Evolutionary conservation across 1,140 invertebrate genomes (phyloP), one percentile per base, ranked within the genome.

Genomic region (Ctenoplectra terminalis): DNA sequence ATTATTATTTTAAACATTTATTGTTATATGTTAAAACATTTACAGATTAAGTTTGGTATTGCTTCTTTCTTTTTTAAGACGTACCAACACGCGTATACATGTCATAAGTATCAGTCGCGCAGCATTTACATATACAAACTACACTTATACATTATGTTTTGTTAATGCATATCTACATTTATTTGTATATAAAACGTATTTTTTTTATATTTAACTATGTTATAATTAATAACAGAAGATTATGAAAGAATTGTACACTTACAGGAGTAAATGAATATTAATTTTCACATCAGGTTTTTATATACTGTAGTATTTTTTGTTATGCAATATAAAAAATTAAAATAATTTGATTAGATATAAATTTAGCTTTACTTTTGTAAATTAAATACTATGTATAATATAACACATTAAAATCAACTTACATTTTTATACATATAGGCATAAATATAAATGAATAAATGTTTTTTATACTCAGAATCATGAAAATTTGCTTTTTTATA

Each of bases 11-110:
- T 60, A 72, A 66, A 11, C 6, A 66, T n/a, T 70, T 69, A n/a
- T n/a, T n/a, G n/a, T 76, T 79, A 43, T 70, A 11, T 50, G 46
- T 58, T 83, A 43, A 48, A 84, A 46, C 60, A 79, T 82, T 85
- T 78, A 83, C 69, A 85, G 69, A 84, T 54, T 84, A 84, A 58
- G 40, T 79, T 73, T 79, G 69, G 43, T 56, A 75, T 84, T 20
- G 40, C 11, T 75, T 84, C 60, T 40, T 83, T n/a, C 72, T 50
- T 72, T 75, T 75, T 84, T 46, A 61, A 61, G 58, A 66, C 58
- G 60, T 50, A 17, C 43, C 72, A 54, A 76, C 64, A 70, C 48
- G 67, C 63, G 46, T 54, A 43, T 46, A 81, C 17, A 76, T 61
- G 9, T 60, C 29, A 60, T 34, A 34, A 48, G 50, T 43, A 17